Base-by-base conservation (phyloP, 2,888 invertebrate species). In the Drosophila recens region DNA sequence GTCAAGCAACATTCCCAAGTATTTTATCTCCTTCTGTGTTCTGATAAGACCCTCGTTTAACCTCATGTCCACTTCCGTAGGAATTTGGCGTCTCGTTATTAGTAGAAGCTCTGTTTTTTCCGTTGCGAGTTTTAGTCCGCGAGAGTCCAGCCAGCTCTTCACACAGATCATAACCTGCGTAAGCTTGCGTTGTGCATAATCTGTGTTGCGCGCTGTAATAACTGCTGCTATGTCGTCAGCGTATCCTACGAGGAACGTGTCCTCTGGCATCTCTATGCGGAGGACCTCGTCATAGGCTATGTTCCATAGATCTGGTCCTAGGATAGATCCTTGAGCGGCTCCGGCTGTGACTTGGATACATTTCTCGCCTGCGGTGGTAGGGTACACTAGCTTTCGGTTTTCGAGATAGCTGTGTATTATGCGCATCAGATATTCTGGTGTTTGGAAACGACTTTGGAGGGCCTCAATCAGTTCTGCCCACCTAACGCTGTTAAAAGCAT, bases 221-320 rank as follows among this genome's bases (percentile, higher is more conserved):
- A 30, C 46, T 13, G 46, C 23, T 6, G 8, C 46, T 2, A 46
- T 46, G 9, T 46, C 30, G n/a, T 30, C 46, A 3, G 30, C 46
- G 5, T 46, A 46, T 30, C 46, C 46, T 13, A 46, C 46, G 11
- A 46, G 46, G 17, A 46, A 46, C n/a, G 30, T 46, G 3, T 30
- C 46, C 0, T 46, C n/a, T 27, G 46, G 27, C 27, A 46, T 15
- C n/a, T 34, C 49, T 33, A 49, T 3, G 4, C 30, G n/a, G 34
- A 49, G 49, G 10, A 49, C 6, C 3, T 10, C 6, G 17, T 49
- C 49, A 15, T 49, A 49, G 34, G 9, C 15, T 8, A 49, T 49
- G 4, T 33, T 49, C 17, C 52, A 52, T 1, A 52, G n/a, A 11
- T 52, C 34, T 38, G 36, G 52, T 17, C 36, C 52, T 4, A 34